Percentiles rank a stretch among this genome's conserved stretches.
Conservation (phyloP, 2,888 invertebrate genomes). For the Liodrosophila aerea region DNA sequence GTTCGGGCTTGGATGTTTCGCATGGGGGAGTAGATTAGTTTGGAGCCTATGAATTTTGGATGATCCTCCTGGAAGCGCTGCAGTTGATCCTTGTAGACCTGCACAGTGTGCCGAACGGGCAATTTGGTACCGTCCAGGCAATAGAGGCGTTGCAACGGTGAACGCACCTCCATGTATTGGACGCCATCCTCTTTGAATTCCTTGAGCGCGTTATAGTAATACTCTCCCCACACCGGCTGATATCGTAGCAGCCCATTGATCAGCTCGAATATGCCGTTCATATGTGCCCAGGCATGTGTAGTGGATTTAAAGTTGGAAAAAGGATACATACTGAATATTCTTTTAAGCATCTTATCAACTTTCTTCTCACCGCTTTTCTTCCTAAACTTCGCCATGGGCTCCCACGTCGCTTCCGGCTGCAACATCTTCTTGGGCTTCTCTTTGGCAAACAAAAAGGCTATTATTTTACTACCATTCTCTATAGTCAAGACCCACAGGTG, state of each 20-base stretch:
- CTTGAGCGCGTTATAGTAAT: slow-evolving; percentile 86
- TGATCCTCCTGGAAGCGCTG: slow-evolving; percentile 85
- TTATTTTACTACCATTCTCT: slow-evolving; percentile 24
- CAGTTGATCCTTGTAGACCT: slow-evolving; percentile 84
- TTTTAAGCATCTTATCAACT: slow-evolving; percentile 84
- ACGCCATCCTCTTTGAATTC: slow-evolving; percentile 87
- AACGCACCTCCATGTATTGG: slow-evolving; percentile 87
- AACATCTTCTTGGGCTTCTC: slow-evolving; percentile 31
- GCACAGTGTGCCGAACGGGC: slow-evolving; percentile 84
- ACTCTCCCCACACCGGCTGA: slow-evolving; percentile 86
- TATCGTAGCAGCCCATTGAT: slow-evolving; percentile 84
- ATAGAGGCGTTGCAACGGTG: slow-evolving; percentile 85
- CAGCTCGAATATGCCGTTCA: slow-evolving; percentile 84
- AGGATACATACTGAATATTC: slow-evolving; percentile 84
- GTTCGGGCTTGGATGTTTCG: slow-evolving; percentile 82
- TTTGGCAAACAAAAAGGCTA: slow-evolving; percentile 56
- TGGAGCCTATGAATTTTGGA: slow-evolving; percentile 87
- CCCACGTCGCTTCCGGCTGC: slow-evolving; percentile 57
- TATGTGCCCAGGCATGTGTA: slow-evolving; percentile 85
- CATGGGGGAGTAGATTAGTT: slow-evolving; percentile 87
- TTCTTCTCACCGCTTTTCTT: slow-evolving; percentile 56
- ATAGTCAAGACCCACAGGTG: slow-evolving; percentile 83
- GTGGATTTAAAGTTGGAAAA: slow-evolving; percentile 83
- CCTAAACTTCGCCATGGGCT: slow-evolving; percentile 57
- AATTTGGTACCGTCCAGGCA: slow-evolving; percentile 85